These are phyloP conservation scores for Eriosoma lanigerum DNA, from an alignment of 1,140 invertebrate genomes.

Conservation along the genomic window DNA sequence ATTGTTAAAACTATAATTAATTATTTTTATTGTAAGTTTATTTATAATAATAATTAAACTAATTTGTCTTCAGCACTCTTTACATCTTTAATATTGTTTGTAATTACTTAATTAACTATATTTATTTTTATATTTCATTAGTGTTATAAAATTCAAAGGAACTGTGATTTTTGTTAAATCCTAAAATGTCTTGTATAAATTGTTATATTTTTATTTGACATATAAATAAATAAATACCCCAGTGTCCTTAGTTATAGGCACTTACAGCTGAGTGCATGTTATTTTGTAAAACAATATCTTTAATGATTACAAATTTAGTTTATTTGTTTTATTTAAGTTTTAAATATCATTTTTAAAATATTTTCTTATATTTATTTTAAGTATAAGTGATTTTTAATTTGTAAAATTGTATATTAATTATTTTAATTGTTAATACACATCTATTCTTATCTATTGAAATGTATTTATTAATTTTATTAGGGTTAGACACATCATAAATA, in stretches of 20 bases:
- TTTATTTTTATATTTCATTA: slow-evolving; percentile 28
- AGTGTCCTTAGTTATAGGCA: slow-evolving; percentile 5
- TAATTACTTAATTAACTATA: slow-evolving; percentile 25
- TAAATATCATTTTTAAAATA: slow-evolving; percentile 22
- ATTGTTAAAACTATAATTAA: slow-evolving; percentile 7
- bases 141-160: slow-evolving; percentile 13
- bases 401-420: slow-evolving; percentile 35
- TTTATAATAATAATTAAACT: slow-evolving; percentile 24
- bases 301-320: neutral
- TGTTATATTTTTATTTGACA: slow-evolving; percentile 34
- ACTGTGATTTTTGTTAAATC: slow-evolving; percentile 33
- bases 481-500: neutral
- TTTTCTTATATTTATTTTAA: slow-evolving; percentile 18
- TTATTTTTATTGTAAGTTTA: slow-evolving; percentile 13
- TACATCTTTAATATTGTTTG: slow-evolving; percentile 29
- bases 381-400: neutral
- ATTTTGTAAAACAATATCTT: slow-evolving; percentile 11
- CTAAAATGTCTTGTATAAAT: slow-evolving; percentile 5
- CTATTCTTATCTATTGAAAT: slow-evolving; percentile 16
- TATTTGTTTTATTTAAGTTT: slow-evolving; percentile 3
- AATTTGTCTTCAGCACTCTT: slow-evolving; percentile 41
- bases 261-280: neutral
- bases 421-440: slow-evolving; percentile 28
- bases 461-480: slow-evolving; percentile 13
- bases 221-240: neutral